These are phyloP conservation scores for Dreissena rostriformis DNA, from an alignment of 1,140 invertebrate species.

Conservation along the genomic window DNA sequence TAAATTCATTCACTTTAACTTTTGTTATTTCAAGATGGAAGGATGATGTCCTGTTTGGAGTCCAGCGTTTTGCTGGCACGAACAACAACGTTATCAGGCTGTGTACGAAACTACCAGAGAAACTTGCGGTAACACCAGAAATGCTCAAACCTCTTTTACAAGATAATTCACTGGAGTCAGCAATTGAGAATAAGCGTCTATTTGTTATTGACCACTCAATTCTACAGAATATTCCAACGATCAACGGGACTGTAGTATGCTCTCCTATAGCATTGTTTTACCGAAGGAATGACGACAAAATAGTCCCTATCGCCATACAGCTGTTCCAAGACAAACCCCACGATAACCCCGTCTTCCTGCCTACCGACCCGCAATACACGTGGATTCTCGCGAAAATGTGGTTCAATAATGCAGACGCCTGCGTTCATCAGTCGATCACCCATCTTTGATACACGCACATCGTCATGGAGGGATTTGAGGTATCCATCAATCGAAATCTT, in stretches of 20 bases:
- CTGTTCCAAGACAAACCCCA: slow-evolving; percentile 72
- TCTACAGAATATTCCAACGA: slow-evolving; percentile 17
- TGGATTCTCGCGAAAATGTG: slow-evolving; percentile 83
- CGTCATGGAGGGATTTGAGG: slow-evolving; percentile 79
- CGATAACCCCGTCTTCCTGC: slow-evolving; percentile 76
- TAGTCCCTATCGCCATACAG: slow-evolving; percentile 80
- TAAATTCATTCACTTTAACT: neutral
- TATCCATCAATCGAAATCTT: slow-evolving; percentile 78
- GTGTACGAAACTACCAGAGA: slow-evolving; percentile 40
- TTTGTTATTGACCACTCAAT: slow-evolving; percentile 60
- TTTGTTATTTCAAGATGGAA: slow-evolving; percentile 63
- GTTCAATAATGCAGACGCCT: slow-evolving; percentile 82
- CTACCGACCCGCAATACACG: slow-evolving; percentile 78
- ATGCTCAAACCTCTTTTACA: slow-evolving; percentile 59
- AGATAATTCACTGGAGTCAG: slow-evolving; percentile 31
- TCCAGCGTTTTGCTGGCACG: slow-evolving; percentile 67
- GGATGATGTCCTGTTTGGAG: slow-evolving; percentile 70
- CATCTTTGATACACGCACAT: slow-evolving; percentile 79
- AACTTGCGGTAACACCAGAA: slow-evolving; percentile 57
- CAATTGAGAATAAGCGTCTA: slow-evolving; percentile 56
- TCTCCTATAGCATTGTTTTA: slow-evolving; percentile 80
- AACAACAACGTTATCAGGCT: slow-evolving; percentile 2
- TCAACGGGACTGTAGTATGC: slow-evolving; percentile 42
- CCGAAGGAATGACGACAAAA: slow-evolving; percentile 66
- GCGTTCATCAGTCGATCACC: slow-evolving; percentile 76